phyloP scores from a whole-genome alignment of 2,113 vertebrate genomes.

The Forbesichthys agassizii region DNA sequence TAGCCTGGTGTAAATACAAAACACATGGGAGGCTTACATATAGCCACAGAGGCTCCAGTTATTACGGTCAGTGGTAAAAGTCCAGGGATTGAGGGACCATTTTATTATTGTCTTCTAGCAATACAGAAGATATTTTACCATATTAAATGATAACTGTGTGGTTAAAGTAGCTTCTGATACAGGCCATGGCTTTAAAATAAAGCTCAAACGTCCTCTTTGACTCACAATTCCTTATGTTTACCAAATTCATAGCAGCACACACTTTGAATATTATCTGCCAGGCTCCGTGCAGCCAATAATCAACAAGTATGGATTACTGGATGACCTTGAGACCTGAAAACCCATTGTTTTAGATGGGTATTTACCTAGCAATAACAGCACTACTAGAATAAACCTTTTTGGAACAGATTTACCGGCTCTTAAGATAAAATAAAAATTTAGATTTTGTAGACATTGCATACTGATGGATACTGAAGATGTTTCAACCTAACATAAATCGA shows the following conservation, averaged over 20 bases:
- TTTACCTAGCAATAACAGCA: too few species aligned
- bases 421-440: too few species aligned
- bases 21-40: conserved; percentile 4
- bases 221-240: background rate
- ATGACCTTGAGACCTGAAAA: conserved; percentile 9
- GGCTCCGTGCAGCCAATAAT: background rate
- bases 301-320: conserved; percentile 16
- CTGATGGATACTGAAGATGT: too few species aligned
- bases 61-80: background rate
- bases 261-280: conserved; percentile 12
- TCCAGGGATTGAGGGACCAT: conserved; percentile 2
- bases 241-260: conserved; percentile 1
- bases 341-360: too few species aligned
- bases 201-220: background rate
- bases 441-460: too few species aligned
- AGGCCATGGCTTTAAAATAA: background rate
- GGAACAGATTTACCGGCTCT: too few species aligned
- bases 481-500: too few species aligned
- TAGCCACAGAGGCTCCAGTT: background rate
- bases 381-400: too few species aligned
- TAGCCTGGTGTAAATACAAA: conserved; percentile 22
- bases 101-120: background rate
- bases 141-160: conserved; percentile 27
- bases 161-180: conserved; percentile 4
- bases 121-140: conserved; percentile 10